Percentiles rank a stretch among this genome's conserved stretches.
These are phyloP conservation scores for Darevskia nairensis DNA, from an alignment of 2,797 vertebrate species.

Conservation along the genomic window DNA sequence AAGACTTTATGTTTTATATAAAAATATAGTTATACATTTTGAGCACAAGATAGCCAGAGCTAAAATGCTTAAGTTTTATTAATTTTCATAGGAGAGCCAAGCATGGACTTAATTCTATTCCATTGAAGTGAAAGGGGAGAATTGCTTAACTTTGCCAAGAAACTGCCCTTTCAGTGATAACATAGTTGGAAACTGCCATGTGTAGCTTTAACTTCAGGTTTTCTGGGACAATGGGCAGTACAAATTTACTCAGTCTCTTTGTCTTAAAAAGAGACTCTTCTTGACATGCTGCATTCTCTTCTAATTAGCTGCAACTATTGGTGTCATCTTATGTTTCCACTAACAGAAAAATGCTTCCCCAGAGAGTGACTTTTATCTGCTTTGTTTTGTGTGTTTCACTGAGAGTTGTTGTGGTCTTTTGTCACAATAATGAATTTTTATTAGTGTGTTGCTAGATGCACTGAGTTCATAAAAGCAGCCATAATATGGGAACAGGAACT, in stretches of 20 bases:
- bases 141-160: constrained; percentile 1
- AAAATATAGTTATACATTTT: neutral
- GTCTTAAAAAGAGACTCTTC: constrained; percentile 23
- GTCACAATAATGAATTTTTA: neutral
- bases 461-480: neutral
- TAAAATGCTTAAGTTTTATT: neutral
- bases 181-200: neutral
- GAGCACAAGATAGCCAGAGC: neutral
- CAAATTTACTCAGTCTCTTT: neutral
- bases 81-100: neutral
- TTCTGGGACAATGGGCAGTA: neutral
- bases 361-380: constrained; percentile 38
- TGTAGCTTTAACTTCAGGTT: neutral
- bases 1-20: neutral
- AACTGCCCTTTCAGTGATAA: neutral
- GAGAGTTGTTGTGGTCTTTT: neutral
- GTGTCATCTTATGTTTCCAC: constrained; percentile 45
- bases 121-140: neutral
- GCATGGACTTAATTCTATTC: neutral
- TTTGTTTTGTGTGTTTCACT: neutral
- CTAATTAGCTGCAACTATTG: neutral
- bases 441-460: neutral
- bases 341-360: constrained; percentile 54
- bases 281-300: constrained; percentile 62
- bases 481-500: neutral